Evolutionary conservation across 2,888 invertebrate genomes (phyloP), one percentile per base, ranked within the genome.

Genomic region (Ernsta delagoae): DNA sequence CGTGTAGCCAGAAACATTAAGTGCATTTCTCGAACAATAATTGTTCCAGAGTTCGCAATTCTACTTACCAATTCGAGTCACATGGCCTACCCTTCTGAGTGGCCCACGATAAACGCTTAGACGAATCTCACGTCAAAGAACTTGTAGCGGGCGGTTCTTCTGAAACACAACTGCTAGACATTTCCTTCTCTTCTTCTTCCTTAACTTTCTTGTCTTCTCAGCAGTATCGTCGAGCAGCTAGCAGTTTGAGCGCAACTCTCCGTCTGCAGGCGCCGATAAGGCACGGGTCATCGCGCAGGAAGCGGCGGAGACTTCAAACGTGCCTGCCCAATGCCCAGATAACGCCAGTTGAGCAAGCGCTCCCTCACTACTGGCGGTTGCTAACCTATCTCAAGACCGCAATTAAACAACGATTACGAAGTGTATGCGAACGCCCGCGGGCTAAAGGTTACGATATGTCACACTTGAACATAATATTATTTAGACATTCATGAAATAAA

Each of bases 251-350:
- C 24, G 53, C 24, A 53, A 24, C 24, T 59, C 39, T n/a, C n/a
- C 5, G 43, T n/a, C 34, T 72, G 73, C 72, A 72, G 66, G 64
- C 70, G 61, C 53, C 69, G 78, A 79, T 79, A 79, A 78, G 72
- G 48, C 50, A 65, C 78, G 80, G 92, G 90, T 92, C 92, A 91
- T 80, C 85, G 81, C 82, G 84, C 89, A 91, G 92, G 92, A 92
- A 92, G 89, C 84, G 82, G 84, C 84, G 82, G 84, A 84, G 83
- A 81, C 83, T 79, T 84, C 85, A 88, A 88, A 89, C 86, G 83
- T 74, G 72, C 74, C 75, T 74, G 76, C 79, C 75, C 76, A 80
- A 78, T 79, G 78, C 77, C 75, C 74, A 79, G 88, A 89, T 89
- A 88, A 84, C 82, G 78, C 24, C 24, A 24, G 80, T 87, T 88